Percentiles rank a stretch among this genome's conserved stretches.
phyloP scores from a whole-genome alignment of 2,888 invertebrate genomes.

The Leptarthrus brevirostris region DNA sequence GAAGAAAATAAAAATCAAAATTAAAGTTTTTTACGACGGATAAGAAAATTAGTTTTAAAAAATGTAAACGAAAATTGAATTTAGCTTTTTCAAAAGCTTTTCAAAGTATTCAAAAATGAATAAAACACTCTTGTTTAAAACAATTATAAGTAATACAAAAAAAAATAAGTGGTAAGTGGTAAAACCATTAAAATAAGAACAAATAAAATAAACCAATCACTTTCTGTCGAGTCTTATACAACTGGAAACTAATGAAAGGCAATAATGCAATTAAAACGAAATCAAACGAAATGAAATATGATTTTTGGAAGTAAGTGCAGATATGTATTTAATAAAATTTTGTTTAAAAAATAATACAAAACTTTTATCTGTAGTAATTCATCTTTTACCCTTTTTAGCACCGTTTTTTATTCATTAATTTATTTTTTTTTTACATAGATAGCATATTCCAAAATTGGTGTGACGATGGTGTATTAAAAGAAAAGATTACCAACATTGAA shows the following conservation, averaged over 20 bases:
- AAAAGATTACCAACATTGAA: no score
- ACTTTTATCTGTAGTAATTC: background rate
- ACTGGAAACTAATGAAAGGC: conserved; percentile 16
- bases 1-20: conserved; percentile 3
- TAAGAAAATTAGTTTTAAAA: background rate
- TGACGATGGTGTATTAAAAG: no score
- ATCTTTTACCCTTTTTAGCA: background rate
- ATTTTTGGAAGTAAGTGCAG: conserved; percentile 18
- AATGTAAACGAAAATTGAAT: background rate
- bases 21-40: background rate
- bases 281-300: no score
- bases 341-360: conserved; percentile 38
- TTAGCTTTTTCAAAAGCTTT: conserved; percentile 17
- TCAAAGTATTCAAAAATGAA: background rate
- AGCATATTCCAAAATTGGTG: no score
- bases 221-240: conserved; percentile 3
- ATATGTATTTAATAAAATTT: conserved; percentile 33
- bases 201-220: conserved; percentile 32
- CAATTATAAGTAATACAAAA: background rate
- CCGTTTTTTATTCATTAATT: no score
- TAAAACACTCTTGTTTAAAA: background rate
- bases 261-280: conserved; percentile 42
- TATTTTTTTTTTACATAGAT: no score
- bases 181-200: conserved; percentile 20
- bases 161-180: conserved; percentile 15